Conservation (phyloP, 2,888 invertebrate genomes). For the Andrena chrysosceles region DNA sequence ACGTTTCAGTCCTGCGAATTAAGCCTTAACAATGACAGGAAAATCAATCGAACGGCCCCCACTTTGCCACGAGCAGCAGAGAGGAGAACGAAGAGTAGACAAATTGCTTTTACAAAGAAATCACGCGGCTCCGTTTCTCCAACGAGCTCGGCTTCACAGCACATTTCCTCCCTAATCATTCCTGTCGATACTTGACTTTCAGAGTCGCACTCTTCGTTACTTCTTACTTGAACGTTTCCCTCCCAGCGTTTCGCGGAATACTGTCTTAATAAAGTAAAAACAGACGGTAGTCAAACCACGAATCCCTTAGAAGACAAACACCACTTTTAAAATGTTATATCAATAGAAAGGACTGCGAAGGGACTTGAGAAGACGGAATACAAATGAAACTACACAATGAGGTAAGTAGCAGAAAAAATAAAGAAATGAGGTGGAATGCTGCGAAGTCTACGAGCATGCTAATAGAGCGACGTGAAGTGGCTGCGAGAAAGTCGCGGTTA, state of each 20-base stretch:
- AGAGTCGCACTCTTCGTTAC: constrained; percentile 45
- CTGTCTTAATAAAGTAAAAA: neutral
- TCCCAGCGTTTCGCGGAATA: neutral
- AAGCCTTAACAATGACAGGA: constrained; percentile 34
- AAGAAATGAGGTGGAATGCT: neutral
- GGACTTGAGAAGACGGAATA: neutral
- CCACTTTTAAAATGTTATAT: neutral
- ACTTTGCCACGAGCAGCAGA: constrained; percentile 15
- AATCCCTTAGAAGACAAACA: neutral
- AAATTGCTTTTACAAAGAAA: constrained; percentile 67
- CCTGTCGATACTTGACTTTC: constrained; percentile 43
- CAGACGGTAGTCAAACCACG: neutral
- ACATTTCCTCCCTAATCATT: constrained; percentile 56
- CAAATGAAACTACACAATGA: neutral
- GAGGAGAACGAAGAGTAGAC: constrained; percentile 38
- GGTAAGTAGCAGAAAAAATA: constrained; percentile 16
- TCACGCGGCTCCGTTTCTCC: constrained; percentile 38
- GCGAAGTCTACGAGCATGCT: constrained; percentile 12
- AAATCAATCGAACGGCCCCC: constrained; percentile 21
- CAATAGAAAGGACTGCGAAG: neutral
- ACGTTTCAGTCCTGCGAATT: constrained; percentile 29
- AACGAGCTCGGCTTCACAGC: constrained; percentile 47
- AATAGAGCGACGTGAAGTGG: constrained; percentile 54
- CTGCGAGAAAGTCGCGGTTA: constrained; percentile 39
- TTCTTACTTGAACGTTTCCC: constrained; percentile 9